Conservation (phyloP, 2,797 vertebrate species). For the Enteromius mattozi region DNA sequence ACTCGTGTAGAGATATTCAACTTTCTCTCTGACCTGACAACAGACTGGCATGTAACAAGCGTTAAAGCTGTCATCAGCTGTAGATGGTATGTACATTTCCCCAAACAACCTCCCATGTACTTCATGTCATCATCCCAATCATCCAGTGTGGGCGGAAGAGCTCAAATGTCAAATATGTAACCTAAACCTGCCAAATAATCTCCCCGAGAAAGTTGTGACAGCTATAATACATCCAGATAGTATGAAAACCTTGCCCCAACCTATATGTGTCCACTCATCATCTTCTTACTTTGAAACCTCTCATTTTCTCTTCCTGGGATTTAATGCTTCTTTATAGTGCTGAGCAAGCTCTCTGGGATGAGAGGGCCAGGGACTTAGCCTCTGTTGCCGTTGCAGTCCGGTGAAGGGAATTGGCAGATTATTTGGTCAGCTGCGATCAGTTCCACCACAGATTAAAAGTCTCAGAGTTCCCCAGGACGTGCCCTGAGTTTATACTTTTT, state of each 20-base stretch:
- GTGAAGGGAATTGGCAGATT: constrained; percentile 82
- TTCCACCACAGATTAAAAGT: constrained; percentile 80
- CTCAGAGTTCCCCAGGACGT: constrained; percentile 75
- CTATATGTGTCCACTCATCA: constrained; percentile 57
- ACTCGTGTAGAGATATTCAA: background rate
- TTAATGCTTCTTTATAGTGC: constrained; percentile 77
- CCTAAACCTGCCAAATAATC: constrained; percentile 9
- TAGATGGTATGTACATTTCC: background rate
- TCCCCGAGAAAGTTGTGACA: constrained; percentile 22
- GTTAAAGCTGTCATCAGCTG: background rate
- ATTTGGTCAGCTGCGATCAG: constrained; percentile 84
- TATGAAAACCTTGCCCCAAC: constrained; percentile 29
- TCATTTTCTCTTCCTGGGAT: constrained; percentile 70
- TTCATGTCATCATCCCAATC: constrained; percentile 4
- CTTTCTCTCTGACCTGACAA: background rate
- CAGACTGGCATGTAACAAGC: background rate
- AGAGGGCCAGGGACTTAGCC: constrained; percentile 77
- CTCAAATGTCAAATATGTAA: constrained; percentile 4
- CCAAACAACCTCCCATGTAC: background rate
- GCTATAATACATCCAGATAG: constrained; percentile 14
- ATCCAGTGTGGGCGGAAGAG: background rate
- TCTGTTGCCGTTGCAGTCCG: constrained; percentile 79
- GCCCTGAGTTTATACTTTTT: constrained; percentile 64
- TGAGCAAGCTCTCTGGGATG: constrained; percentile 79
- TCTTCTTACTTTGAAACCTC: constrained; percentile 69